phyloP scores from a whole-genome alignment of 2,113 vertebrate species.

The Phalacrocorax aristotelis region DNA sequence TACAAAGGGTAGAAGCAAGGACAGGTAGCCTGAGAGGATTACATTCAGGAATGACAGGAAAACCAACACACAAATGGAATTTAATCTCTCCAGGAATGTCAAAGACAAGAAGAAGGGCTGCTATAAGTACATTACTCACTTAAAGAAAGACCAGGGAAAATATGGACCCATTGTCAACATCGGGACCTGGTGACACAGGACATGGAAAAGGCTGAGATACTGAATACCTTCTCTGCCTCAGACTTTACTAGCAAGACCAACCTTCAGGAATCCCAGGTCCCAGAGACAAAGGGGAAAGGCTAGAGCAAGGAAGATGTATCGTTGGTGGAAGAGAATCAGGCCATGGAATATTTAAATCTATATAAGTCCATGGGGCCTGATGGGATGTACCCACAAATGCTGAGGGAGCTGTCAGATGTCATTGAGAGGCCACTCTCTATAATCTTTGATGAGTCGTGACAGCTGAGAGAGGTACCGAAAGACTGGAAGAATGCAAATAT shows the following conservation, averaged over 20 bases:
- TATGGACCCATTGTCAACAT: background rate
- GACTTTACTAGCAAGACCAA: background rate
- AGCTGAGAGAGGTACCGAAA: background rate
- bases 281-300: background rate
- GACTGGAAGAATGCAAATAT: background rate
- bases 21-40: background rate
- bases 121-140: background rate
- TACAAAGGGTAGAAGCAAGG: background rate
- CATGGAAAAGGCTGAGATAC: background rate
- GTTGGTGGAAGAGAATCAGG: background rate
- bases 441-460: background rate
- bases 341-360: background rate
- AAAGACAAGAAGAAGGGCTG: background rate
- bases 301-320: too few relatives aligned
- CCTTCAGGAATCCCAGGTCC: background rate
- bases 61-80: background rate
- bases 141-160: background rate
- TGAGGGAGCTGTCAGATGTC: background rate
- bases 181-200: background rate
- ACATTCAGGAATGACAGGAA: background rate
- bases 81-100: background rate
- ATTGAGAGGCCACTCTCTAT: background rate
- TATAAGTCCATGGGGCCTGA: background rate
- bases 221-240: background rate
- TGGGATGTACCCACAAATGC: background rate